Evolutionary conservation across 2,797 vertebrate genomes (phyloP), one percentile per base, ranked within the genome.

Genomic region (Apogon hyalosoma): DNA sequence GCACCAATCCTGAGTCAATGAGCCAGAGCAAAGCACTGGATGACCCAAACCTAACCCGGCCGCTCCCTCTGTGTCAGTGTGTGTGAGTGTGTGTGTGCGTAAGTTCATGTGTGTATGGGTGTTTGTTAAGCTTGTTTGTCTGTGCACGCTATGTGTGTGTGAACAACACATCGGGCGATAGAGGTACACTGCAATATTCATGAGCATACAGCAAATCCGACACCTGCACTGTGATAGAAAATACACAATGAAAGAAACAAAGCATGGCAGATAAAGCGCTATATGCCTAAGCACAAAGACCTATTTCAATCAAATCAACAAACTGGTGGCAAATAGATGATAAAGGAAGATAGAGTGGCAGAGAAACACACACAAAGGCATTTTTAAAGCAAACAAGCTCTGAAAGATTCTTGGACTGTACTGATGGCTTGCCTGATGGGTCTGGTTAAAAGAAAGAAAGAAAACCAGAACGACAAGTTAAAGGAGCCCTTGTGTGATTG

Each of bases 1-100:
- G 71, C 69, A 69, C 56, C 69, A 81, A 88, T 90, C 81, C 77
- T 60, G 78, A 90, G 83, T 91, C 90, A 92, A 92, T 87, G 83
- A 83, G 75, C 73, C 84, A 77, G 67, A 86, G 80, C 63, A 63
- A 79, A 86, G 67, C 75, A 31, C 75, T 60, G 57, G 68, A 52
- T 87, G 87, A 88, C 88, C 90, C 73, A 36, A 11, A 58, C 81
- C 73, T 88, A 72, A 86, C 82, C 85, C 58, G 18, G 43, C 69
- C 39, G 18, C 75, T 80, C 83, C 70, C 78, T 79, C 45, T 67
- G 49, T 57, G 47, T 63, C 63, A 24, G 19, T 49, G 41, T 52
- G 43, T 46, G 24, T 51, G 49, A 33, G 50, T 36, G 24, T 33
- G 13, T 56, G 61, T 40, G 46, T 41, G 4, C 41, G 33, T n/a